Evolutionary conservation across 2,113 vertebrate genomes (phyloP).

Genomic region (Rhinoptilus africanus): DNA sequence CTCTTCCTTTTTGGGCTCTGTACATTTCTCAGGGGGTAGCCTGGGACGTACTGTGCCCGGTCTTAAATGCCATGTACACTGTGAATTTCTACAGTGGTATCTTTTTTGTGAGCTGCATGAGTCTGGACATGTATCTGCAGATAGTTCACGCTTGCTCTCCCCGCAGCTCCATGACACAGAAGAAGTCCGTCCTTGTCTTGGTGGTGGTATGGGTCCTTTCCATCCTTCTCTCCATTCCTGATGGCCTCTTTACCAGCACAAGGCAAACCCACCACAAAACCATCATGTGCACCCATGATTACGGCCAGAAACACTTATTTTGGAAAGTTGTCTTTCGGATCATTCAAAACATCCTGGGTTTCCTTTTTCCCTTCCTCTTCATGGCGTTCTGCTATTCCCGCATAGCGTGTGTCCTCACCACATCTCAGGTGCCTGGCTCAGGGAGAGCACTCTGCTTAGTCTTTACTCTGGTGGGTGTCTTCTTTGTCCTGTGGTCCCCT

Average conservation of each 20-base stretch:
- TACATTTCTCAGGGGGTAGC: conserved; percentile 65
- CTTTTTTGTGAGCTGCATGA: conserved; percentile 77
- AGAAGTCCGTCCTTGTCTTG: not conserved
- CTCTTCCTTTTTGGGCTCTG: conserved; percentile 77
- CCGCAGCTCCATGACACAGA: not conserved
- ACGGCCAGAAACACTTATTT: conserved; percentile 32
- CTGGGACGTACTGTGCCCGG: conserved; percentile 68
- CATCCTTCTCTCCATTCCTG: conserved; percentile 66
- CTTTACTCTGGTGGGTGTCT: conserved; percentile 58
- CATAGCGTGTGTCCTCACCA: conserved; percentile 20
- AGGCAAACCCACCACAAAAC: conserved; percentile 14
- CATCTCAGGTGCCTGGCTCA: not conserved
- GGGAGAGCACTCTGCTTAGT: conserved; percentile 54
- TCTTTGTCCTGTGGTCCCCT: conserved; percentile 79
- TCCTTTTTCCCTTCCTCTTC: conserved; percentile 71
- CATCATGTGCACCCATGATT: conserved; percentile 61
- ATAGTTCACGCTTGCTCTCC: conserved; percentile 25
- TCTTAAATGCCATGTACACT: conserved; percentile 69
- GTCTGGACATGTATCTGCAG: conserved; percentile 73
- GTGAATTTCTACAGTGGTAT: conserved; percentile 76
- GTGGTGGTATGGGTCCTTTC: conserved; percentile 60
- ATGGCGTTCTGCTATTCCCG: conserved; percentile 71
- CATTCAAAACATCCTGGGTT: conserved; percentile 70
- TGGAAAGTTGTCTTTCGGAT: conserved; percentile 74
- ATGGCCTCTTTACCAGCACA: conserved; percentile 62